Conservation (phyloP, 2,113 vertebrate genomes). For the Ancistrus triradiatus region DNA sequence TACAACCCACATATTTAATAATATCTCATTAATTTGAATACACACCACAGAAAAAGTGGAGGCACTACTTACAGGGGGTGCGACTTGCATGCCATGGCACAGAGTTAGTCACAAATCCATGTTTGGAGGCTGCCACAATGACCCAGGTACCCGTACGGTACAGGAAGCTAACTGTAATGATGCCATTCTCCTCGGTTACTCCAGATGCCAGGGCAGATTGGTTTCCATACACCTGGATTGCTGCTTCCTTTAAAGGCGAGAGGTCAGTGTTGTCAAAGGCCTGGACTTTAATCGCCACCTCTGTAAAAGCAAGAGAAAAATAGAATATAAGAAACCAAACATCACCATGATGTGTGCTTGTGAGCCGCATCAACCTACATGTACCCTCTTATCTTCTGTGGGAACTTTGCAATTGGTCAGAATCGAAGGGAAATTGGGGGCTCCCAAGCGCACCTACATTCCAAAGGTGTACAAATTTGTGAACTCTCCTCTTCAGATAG, state of each 20-base stretch:
- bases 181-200: slow-evolving; percentile 66
- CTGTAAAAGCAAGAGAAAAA: slow-evolving; percentile 53
- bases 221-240: slow-evolving; percentile 74
- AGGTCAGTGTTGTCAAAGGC: slow-evolving; percentile 80
- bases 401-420: too few relatives aligned
- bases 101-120: slow-evolving; percentile 76
- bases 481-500: too few relatives aligned
- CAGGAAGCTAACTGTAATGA: slow-evolving; percentile 65
- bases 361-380: too few relatives aligned
- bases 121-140: slow-evolving; percentile 67
- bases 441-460: too few relatives aligned
- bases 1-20: too few relatives aligned
- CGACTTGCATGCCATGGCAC: slow-evolving; percentile 80
- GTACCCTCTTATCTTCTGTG: too few relatives aligned
- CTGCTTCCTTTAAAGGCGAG: slow-evolving; percentile 69
- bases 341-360: too few relatives aligned
- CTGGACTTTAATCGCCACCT: slow-evolving; percentile 81
- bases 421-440: too few relatives aligned
- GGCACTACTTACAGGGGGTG: slow-evolving; percentile 73
- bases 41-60: neutral
- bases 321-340: neutral
- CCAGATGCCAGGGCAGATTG: slow-evolving; percentile 69
- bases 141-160: slow-evolving; percentile 78
- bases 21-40: neutral
- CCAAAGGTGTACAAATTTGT: too few relatives aligned